Evolutionary conservation across 2,113 vertebrate species (phyloP), one percentile per base, ranked within the genome.

Genomic region (Ranitomeya imitator): DNA sequence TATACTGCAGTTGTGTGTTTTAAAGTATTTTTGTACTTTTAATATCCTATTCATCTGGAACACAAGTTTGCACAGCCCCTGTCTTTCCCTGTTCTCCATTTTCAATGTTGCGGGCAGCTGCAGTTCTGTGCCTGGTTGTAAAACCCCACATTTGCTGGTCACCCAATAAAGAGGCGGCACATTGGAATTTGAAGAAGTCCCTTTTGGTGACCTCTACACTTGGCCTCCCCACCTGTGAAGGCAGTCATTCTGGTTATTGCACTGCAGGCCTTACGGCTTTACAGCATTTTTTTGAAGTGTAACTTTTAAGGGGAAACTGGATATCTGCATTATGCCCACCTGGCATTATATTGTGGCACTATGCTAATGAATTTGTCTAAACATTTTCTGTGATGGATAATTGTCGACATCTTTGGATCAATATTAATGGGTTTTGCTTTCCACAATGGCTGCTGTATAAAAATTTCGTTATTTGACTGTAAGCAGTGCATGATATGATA

Each of bases 181-280:
- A 45, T 31, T 82, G 67, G 52, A 73, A 82, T 87, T 81, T 74
- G 65, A 74, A 88, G 86, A 57, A 45, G 52, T 37, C 57, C 52
- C 60, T 74, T 37, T 74, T 21, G 37, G 73, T 52, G 73, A 76
- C 73, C 19, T 51, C 2, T 4, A 2, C 13, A 45, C 1, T 37
- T 9, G 2, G 6, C 4, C 15, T 31, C 3, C 26, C 31, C 31
- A 45, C 15, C 71, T 45, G 71, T 52, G 45, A 52, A 76, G 31
- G 13, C 16, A 19, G 65, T 65, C 63, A 26, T 69, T 69, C 65
- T 10, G 57, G 37, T 82, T 18, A 60, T 21, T 13, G 11, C 79
- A 23, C 52, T 60, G 55, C 8, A 31, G 79, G 79, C 26, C 21
- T 18, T 23, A 59, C 59, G 23, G 31, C 23, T 8, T 23, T 23